Conservation (phyloP, 1,140 invertebrate genomes). For the Venustaconcha ellipsiformis region DNA sequence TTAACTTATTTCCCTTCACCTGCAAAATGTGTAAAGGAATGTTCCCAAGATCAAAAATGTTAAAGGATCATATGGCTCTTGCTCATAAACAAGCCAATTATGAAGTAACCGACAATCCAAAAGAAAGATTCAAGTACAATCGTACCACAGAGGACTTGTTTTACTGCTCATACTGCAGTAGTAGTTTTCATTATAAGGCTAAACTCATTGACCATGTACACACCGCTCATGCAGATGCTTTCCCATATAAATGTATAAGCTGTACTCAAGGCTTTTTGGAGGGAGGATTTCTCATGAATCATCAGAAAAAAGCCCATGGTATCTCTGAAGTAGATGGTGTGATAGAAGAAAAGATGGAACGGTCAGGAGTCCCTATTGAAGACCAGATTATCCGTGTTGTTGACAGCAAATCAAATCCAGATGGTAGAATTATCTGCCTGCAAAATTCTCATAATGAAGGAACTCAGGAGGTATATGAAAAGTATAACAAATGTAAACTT, state of each 20-base stretch:
- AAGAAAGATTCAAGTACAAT: conserved; percentile 43
- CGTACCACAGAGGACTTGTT: conserved; percentile 44
- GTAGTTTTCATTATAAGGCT: conserved; percentile 52
- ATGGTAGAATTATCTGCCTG: neutral
- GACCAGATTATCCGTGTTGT: neutral
- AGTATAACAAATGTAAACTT: too few relatives aligned
- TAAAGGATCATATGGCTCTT: conserved; percentile 45
- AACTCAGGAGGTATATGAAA: too few relatives aligned
- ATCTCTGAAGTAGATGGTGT: conserved; percentile 6
- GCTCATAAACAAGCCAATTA: conserved; percentile 36
- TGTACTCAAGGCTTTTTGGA: conserved; percentile 57
- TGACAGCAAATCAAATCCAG: neutral
- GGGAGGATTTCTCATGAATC: conserved; percentile 40
- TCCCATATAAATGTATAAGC: conserved; percentile 46
- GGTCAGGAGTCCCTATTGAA: neutral
- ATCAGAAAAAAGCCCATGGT: conserved; percentile 44
- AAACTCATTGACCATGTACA: conserved; percentile 56
- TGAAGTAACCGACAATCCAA: conserved; percentile 10
- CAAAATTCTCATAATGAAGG: neutral
- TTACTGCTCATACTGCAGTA: conserved; percentile 48
- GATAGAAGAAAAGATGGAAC: neutral
- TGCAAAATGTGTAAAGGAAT: conserved; percentile 45
- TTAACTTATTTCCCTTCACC: conserved; percentile 46
- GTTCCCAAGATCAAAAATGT: conserved; percentile 34
- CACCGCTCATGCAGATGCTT: conserved; percentile 45